phyloP scores from a whole-genome alignment of 2,888 invertebrate genomes.

The Euzetes globulus region DNA sequence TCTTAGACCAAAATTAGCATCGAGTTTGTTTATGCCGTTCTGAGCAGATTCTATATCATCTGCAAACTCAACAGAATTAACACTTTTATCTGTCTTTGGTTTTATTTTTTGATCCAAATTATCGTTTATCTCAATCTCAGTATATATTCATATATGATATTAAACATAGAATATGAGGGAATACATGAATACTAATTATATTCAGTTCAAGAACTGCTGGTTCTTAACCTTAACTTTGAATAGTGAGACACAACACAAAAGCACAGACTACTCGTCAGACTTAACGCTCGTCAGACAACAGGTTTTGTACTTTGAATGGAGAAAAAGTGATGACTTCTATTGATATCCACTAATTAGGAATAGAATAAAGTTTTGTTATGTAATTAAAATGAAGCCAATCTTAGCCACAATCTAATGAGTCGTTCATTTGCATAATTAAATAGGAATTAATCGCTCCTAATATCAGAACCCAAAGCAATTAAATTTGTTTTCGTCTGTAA shows the following conservation, averaged over 20 bases:
- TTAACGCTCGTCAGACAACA: too few relatives aligned
- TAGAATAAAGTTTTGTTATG: too few relatives aligned
- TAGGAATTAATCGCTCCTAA: background rate
- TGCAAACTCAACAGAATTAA: too few relatives aligned
- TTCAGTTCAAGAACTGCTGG: background rate
- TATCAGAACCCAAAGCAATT: too few relatives aligned
- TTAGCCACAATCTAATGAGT: background rate
- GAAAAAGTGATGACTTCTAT: too few relatives aligned
- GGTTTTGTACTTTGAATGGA: too few relatives aligned
- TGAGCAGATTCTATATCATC: too few relatives aligned
- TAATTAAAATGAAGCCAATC: background rate
- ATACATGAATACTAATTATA: background rate
- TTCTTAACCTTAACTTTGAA: background rate
- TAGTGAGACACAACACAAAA: background rate
- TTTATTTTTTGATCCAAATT: too few relatives aligned
- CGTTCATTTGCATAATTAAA: background rate
- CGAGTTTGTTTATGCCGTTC: too few relatives aligned
- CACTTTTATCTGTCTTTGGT: too few relatives aligned
- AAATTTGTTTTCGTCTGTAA: background rate
- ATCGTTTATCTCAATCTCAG: background rate
- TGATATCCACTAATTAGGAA: too few relatives aligned
- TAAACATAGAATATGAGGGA: background rate
- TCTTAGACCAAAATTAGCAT: too few relatives aligned
- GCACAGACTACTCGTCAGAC: background rate
- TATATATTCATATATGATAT: background rate